Evolutionary conservation across 1,140 invertebrate species (phyloP), one percentile per base, ranked within the genome.

Genomic region (Matsumurasca onukii): DNA sequence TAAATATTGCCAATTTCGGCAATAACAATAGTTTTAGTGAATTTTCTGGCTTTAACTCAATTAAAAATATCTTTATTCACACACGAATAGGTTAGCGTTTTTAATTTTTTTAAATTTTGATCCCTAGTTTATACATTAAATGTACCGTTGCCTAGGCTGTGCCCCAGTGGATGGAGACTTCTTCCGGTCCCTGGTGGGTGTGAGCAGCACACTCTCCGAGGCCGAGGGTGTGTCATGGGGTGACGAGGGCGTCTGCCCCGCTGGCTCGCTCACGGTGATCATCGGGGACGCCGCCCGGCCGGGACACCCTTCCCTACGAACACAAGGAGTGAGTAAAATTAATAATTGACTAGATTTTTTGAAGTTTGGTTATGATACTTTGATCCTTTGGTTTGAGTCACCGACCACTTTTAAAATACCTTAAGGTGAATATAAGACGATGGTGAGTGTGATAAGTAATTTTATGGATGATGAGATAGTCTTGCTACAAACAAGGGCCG

Each of bases 101-200:
- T n/a, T n/a, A n/a, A n/a, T n/a, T n/a, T n/a, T n/a, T n/a, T n/a
- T n/a, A n/a, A n/a, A n/a, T n/a, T n/a, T n/a, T n/a, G n/a, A n/a
- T n/a, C n/a, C n/a, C n/a, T n/a, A n/a, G n/a, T n/a, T n/a, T n/a
- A n/a, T n/a, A n/a, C n/a, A n/a, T n/a, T n/a, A n/a, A n/a, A 52
- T 22, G 12, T 22, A 59, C 55, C 55, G 25, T 29, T 59, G 55
- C 25, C 55, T 59, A 3, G 55, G 55, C 15, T 22, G 2, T 9
- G 30, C 55, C 24, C 55, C 55, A 3, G 22, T 59, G 22, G 55
- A 22, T 5, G 55, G 55, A 12, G 55, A 59, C 55, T 59, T 59
- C 55, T 59, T 59, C 2, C 55, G 55, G 12, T 59, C 55, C 25
- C 55, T 59, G 15, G 55, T 59, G 24, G 55, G 55, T 2, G 55